Conservation (phyloP, 23 tunicate species). For the Halocynthia roretzi region DNA sequence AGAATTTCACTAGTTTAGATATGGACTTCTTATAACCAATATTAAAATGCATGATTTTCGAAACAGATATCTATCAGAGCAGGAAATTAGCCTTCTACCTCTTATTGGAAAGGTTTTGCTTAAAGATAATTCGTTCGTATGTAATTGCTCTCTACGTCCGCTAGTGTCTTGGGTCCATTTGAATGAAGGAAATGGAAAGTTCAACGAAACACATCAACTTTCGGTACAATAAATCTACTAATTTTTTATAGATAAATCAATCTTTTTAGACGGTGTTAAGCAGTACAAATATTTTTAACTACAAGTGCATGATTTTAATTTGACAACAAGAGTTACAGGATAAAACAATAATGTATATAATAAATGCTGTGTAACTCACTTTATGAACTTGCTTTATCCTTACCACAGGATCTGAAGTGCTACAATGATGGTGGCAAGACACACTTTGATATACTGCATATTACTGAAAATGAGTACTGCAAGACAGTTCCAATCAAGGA, state of each 20-base stretch:
- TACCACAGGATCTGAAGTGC: constrained; percentile 6
- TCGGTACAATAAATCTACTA: constrained; percentile 29
- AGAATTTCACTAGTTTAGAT: not conserved
- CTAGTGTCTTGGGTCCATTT: constrained; percentile 59
- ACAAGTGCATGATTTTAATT: too few species aligned
- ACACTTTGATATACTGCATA: not conserved
- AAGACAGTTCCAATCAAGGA: constrained; percentile 4
- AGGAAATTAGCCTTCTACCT: constrained; percentile 18
- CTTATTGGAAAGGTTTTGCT: constrained; percentile 27
- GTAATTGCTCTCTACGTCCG: constrained; percentile 57
- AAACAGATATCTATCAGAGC: too few species aligned
- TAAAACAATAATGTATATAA: too few species aligned
- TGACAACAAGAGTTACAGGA: too few species aligned
- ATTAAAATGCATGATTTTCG: not conserved
- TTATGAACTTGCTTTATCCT: not conserved
- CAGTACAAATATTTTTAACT: too few species aligned
- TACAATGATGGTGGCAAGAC: not conserved
- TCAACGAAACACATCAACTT: constrained; percentile 21
- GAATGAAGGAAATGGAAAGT: constrained; percentile 17
- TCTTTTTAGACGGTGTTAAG: too few species aligned
- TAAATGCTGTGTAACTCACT: not conserved
- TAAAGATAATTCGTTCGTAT: constrained; percentile 57
- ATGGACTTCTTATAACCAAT: not conserved
- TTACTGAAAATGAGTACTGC: constrained; percentile 41
- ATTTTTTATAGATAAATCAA: too few species aligned